phyloP scores from a whole-genome alignment of 2,888 invertebrate genomes.

The Lasioglossum zephyrum region DNA sequence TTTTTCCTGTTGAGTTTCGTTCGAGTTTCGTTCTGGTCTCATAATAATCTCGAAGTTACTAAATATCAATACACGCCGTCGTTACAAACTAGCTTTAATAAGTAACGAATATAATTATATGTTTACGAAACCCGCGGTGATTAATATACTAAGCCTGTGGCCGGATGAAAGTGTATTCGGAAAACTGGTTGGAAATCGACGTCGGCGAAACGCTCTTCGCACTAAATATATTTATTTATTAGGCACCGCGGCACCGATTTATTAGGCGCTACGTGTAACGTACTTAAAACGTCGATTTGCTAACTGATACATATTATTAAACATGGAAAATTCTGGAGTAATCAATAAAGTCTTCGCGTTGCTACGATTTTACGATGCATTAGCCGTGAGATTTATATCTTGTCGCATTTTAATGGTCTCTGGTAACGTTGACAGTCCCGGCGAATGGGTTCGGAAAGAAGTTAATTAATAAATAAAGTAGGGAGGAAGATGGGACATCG shows the following conservation, averaged over 20 bases:
- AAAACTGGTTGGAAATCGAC: slow-evolving; percentile 27
- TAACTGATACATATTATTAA: slow-evolving; percentile 33
- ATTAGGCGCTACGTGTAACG: background rate
- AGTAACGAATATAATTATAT: background rate
- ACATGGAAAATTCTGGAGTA: slow-evolving; percentile 1
- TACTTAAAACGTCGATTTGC: background rate
- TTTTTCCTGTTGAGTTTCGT: background rate
- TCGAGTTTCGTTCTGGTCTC: background rate
- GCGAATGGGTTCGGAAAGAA: background rate
- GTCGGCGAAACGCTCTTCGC: background rate
- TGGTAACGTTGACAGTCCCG: background rate
- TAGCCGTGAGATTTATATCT: slow-evolving; percentile 13
- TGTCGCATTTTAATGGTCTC: background rate
- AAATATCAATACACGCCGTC: background rate
- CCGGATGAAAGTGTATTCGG: slow-evolving; percentile 1
- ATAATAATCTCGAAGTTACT: background rate
- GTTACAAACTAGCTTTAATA: background rate
- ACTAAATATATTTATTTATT: slow-evolving; percentile 38
- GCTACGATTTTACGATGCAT: slow-evolving; percentile 21
- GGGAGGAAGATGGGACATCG: background rate
- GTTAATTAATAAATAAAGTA: background rate
- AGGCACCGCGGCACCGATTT: background rate
- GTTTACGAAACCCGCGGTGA: background rate
- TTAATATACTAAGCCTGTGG: background rate
- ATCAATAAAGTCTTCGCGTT: background rate